Percentiles rank a stretch among this genome's conserved stretches.
phyloP scores from a whole-genome alignment of 2,888 invertebrate genomes.

The Trichogramma dendrolimi region DNA sequence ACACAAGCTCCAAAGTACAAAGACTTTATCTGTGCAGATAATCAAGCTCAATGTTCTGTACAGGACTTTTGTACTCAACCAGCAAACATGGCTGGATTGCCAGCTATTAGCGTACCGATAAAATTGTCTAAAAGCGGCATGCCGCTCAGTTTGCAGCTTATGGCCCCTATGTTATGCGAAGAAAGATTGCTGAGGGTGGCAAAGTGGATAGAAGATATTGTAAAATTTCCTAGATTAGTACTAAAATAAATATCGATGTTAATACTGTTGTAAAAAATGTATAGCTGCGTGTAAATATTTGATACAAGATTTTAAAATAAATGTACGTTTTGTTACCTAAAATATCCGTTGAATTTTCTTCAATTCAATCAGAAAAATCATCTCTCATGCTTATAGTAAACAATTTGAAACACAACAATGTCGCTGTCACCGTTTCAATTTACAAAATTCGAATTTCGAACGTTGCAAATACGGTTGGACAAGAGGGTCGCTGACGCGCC shows the following conservation, averaged over 20 bases:
- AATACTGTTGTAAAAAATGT: too few relatives aligned
- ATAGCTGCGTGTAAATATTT: too few relatives aligned
- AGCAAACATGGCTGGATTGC: slow-evolving; percentile 94
- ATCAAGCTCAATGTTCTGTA: slow-evolving; percentile 79
- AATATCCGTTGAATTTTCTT: too few relatives aligned
- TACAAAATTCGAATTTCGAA: too few relatives aligned
- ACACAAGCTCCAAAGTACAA: slow-evolving; percentile 76
- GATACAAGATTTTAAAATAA: too few relatives aligned
- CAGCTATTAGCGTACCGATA: slow-evolving; percentile 83
- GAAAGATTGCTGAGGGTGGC: slow-evolving; percentile 70
- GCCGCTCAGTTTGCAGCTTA: slow-evolving; percentile 84
- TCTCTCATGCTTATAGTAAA: too few relatives aligned
- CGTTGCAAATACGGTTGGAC: too few relatives aligned
- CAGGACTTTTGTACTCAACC: slow-evolving; percentile 96
- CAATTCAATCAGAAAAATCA: too few relatives aligned
- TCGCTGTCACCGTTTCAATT: too few relatives aligned
- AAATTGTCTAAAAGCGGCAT: slow-evolving; percentile 68
- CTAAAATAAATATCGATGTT: slow-evolving; percentile 28
- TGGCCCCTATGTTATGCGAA: slow-evolving; percentile 78
- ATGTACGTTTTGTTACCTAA: too few relatives aligned
- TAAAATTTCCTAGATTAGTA: slow-evolving; percentile 59
- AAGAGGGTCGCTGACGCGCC: too few relatives aligned
- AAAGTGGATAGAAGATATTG: slow-evolving; percentile 73
- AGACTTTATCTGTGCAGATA: slow-evolving; percentile 74
- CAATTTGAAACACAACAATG: too few relatives aligned